Conservation (phyloP, 2,113 vertebrate genomes). For the Notarius quadriscutis region DNA sequence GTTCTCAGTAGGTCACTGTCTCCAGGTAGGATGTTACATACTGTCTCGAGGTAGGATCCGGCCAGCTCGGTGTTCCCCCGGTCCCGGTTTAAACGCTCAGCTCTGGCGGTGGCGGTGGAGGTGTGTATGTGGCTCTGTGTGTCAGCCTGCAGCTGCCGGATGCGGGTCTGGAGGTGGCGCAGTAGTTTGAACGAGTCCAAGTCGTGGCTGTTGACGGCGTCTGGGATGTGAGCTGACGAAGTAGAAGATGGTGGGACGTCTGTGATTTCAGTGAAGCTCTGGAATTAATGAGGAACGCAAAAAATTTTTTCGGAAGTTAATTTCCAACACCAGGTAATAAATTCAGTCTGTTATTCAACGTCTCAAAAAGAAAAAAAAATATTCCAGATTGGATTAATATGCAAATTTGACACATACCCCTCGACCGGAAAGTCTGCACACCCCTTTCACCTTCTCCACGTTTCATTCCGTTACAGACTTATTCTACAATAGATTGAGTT, state of each 20-base stretch:
- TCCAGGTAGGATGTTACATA: constrained; percentile 2
- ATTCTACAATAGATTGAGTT: no score
- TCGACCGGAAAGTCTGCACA: no score
- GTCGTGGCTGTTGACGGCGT: constrained; percentile 51
- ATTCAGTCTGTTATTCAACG: neutral
- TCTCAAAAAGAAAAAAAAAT: no score
- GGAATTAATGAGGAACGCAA: neutral
- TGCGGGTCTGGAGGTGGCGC: constrained; percentile 70
- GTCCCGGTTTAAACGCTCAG: constrained; percentile 11
- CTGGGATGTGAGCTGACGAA: constrained; percentile 38
- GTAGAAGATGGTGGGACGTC: constrained; percentile 43
- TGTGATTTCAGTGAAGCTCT: constrained; percentile 57
- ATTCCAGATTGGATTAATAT: neutral
- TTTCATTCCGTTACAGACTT: no score
- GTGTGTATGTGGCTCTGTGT: constrained; percentile 49
- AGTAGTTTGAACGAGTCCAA: constrained; percentile 71
- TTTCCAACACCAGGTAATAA: neutral
- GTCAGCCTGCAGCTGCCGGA: constrained; percentile 71
- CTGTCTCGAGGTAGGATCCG: constrained; percentile 54
- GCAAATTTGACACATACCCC: neutral
- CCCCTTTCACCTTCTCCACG: no score
- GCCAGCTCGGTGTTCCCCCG: constrained; percentile 45
- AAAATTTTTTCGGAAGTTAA: neutral
- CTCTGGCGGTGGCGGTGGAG: neutral
- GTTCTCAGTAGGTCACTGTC: constrained; percentile 46